Evolutionary conservation across 2,888 invertebrate species (phyloP), one percentile per base, ranked within the genome.

Genomic region (Scaptomyza reducta): DNA sequence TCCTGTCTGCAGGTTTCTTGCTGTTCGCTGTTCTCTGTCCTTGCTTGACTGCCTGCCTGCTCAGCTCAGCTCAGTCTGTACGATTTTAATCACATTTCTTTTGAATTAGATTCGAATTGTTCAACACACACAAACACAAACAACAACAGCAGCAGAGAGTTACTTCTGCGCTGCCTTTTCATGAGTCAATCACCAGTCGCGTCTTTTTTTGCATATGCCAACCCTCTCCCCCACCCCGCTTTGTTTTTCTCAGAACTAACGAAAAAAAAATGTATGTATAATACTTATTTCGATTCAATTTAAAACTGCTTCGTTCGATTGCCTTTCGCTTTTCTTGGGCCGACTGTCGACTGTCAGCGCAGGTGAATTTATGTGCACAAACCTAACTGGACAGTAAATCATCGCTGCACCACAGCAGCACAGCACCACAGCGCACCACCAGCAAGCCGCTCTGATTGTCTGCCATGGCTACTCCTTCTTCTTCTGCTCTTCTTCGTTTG

Each of bases 301-400:
- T 70, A 73, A 68, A 68, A 60, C 53, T 22, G 40, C 45, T 51
- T 35, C 25, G 40, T 47, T 70, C 45, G 56, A 57, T 76, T 82
- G 78, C 85, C 87, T 87, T 85, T 85, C 74, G 82, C 78, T 84
- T 78, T 84, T 79, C 77, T 72, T 63, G 75, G 65, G 50, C 50
- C 54, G 58, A 50, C 50, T 40, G 49, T 62, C 68, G 73, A 86
- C 90, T 89, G 89, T 90, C 89, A 89, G 79, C 70, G 84, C 89
- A 90, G 90, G 89, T 89, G 90, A 89, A 90, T 90, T 90, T 90
- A 90, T 90, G 90, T 89, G 88, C 87, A 78, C 79, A 76, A 81
- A 79, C 78, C 78, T 74, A 83, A 87, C 87, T 89, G 87, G 87
- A 84, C 86, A 89, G 88, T 90, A 90, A 90, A 90, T 90, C 90